Evolutionary conservation across 64 coral and sea anemone species (phyloP), one percentile per base, ranked within the genome.

Genomic region (Montipora efflorescens): DNA sequence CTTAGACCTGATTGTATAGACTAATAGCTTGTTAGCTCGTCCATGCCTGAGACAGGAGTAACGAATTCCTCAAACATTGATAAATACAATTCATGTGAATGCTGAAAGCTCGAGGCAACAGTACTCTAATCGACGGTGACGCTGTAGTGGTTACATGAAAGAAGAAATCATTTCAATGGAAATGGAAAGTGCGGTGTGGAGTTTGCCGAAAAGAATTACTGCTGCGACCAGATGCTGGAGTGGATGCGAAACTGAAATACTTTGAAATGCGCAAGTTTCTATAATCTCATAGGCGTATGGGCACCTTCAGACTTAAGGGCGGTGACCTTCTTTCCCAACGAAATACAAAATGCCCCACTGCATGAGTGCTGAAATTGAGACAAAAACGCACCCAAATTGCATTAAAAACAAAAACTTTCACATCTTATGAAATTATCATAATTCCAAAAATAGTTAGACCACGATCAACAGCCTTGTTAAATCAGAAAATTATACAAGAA

Each of bases 151-250:
- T 79, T 16, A 51, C 47, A 18, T 44, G 48, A 13, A 79, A 79
- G 36, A 79, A n/a, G 77, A 79, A 79, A 13, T 45, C 0, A 7
- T 79, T 79, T 18, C 48, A 79, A 52, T 79, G 77, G 77, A 16
- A 16, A 5, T 79, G 77, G 49, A 79, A 79, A 50, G 77, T 79
- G 16, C 13, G 77, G 8, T 20, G 48, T 15, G 48, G 77, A 8
- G 28, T 45, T 46, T 77, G 75, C 36, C 7, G 8, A 8, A 77
- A 77, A 46, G 75, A 45, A 28, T 46, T 77, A 13, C 1, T 45
- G 36, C 75, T 77, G 75, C 75, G 75, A 45, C 75, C 75, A 5
- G 75, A 77, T 44, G 75, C 75, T 14, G 75, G 75, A 13, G 75
- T 77, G 11, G 8, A 6, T 2, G 75, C 25, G 25, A 77, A 77